Evolutionary conservation across 2,113 vertebrate species (phyloP).

Genomic region (Carlito syrichta): DNA sequence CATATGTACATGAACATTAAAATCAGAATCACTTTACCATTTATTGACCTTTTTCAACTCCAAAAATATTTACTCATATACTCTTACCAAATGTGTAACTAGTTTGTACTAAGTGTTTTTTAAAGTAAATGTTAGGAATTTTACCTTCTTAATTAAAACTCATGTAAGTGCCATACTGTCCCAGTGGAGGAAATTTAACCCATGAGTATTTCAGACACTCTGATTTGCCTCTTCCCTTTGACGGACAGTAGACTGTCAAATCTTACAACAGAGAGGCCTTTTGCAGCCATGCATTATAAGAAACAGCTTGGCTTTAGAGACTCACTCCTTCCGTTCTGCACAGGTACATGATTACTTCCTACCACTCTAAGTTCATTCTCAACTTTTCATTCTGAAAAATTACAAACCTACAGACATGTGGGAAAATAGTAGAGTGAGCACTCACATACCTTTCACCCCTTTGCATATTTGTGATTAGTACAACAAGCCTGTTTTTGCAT

Average conservation of each 20-base stretch:
- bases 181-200: conserved; percentile 39
- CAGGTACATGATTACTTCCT: not conserved
- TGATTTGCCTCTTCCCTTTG: not conserved
- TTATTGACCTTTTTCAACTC: conserved; percentile 73
- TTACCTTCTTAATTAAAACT: conserved; percentile 69
- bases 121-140: conserved; percentile 48
- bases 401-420: not conserved
- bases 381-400: not conserved
- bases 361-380: not conserved
- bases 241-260: not conserved
- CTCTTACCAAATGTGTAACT: not conserved
- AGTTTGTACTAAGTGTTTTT: conserved; percentile 45
- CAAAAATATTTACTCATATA: conserved; percentile 62
- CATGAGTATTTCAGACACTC: conserved; percentile 36
- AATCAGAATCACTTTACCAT: conserved; percentile 72
- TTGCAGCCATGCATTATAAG: not conserved
- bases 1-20: conserved; percentile 66
- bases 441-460: not conserved
- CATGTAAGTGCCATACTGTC: conserved; percentile 34
- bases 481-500: not conserved
- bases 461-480: not conserved
- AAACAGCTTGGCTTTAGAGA: not conserved
- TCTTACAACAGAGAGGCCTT: not conserved
- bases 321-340: not conserved
- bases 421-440: not conserved